A percentile compares a stretch with the other conserved stretches of the same genome.
These are phyloP conservation scores for Lydus trimaculatus DNA, from an alignment of 2,888 invertebrate species.

Conservation along the genomic window DNA sequence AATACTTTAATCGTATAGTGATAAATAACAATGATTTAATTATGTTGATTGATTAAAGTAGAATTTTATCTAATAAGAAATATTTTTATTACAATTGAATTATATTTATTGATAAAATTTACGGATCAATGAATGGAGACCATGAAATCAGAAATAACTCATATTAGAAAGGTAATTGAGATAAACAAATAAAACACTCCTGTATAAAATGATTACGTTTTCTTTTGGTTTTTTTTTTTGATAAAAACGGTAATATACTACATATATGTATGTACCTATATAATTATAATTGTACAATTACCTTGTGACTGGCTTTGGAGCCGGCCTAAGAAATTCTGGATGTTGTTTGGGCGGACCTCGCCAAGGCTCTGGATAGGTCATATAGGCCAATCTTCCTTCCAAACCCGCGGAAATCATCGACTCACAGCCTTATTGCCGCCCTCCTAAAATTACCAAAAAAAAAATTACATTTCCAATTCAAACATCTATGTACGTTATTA, in stretches of 20 bases:
- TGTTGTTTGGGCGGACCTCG: conserved; percentile 65
- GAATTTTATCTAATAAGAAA: conserved; percentile 1
- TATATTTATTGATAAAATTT: background rate
- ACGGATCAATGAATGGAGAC: conserved; percentile 2
- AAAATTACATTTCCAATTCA: background rate
- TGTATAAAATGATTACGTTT: background rate
- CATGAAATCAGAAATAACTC: conserved; percentile 2
- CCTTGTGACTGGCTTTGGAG: conserved; percentile 67
- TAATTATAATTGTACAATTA: conserved; percentile 50
- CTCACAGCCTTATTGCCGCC: conserved; percentile 45
- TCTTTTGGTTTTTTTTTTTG: too few species aligned
- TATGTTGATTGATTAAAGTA: background rate
- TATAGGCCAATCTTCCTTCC: conserved; percentile 67
- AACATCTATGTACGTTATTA: background rate
- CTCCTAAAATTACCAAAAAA: conserved; percentile 58
- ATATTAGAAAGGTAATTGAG: conserved; percentile 11
- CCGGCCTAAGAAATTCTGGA: conserved; percentile 71
- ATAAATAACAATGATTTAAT: conserved; percentile 6
- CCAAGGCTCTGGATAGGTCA: conserved; percentile 66
- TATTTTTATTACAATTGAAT: background rate
- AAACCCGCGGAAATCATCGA: conserved; percentile 76
- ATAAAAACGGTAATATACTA: background rate
- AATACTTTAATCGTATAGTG: background rate
- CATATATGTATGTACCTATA: too few species aligned
- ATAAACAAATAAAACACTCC: conserved; percentile 10